Percentiles rank a stretch among this genome's conserved stretches.
These are phyloP conservation scores for Pristionchus maxplancki DNA, from an alignment of 2,888 invertebrate species.

Conservation along the genomic window DNA sequence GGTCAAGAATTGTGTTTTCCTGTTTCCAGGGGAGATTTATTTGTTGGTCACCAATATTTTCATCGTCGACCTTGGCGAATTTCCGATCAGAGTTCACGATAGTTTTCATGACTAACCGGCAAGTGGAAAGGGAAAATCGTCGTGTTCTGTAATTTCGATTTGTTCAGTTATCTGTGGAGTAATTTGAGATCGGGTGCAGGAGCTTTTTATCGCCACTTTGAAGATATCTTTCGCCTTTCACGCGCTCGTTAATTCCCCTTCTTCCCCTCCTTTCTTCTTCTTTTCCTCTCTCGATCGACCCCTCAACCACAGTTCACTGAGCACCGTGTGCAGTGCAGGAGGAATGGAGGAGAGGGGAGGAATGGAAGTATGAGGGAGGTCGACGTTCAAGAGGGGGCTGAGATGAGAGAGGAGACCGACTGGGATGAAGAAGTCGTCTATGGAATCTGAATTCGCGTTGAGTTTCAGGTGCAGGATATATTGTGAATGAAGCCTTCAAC, in stretches of 20 bases:
- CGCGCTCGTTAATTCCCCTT: neutral
- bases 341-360: too few species aligned
- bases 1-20: neutral
- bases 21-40: neutral
- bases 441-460: too few species aligned
- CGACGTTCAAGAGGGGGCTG: too few species aligned
- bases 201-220: neutral
- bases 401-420: too few species aligned
- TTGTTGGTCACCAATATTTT: neutral
- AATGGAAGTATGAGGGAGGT: too few species aligned
- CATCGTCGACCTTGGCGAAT: neutral
- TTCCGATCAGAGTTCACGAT: neutral
- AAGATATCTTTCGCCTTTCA: neutral
- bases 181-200: neutral
- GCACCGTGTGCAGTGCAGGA: neutral
- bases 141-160: neutral
- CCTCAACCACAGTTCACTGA: conserved; percentile 32
- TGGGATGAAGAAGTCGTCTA: too few species aligned
- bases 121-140: too few species aligned
- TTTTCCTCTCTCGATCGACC: neutral
- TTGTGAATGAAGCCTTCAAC: too few species aligned
- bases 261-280: neutral
- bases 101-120: too few species aligned
- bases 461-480: too few species aligned
- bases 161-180: neutral